Evolutionary conservation across 2,113 vertebrate genomes (phyloP).

Genomic region (Chaenocephalus aceratus): DNA sequence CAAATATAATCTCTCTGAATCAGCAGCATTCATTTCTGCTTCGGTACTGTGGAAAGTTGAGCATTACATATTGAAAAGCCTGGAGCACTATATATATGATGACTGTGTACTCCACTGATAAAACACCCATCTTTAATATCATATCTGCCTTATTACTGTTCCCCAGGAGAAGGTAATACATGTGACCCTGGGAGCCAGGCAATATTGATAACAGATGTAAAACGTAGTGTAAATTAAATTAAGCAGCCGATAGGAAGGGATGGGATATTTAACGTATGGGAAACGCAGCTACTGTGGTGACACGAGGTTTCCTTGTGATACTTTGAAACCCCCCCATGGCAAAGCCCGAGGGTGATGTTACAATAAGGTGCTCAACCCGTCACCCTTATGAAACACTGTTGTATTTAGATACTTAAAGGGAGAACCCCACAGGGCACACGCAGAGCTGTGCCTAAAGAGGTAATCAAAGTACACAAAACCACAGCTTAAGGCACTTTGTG

Average conservation of each 20-base stretch:
- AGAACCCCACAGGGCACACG: conserved; percentile 5
- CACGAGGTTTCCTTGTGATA: not conserved
- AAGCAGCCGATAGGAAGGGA: not conserved
- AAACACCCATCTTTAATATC: conserved; percentile 15
- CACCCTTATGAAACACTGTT: conserved; percentile 39
- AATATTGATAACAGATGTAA: conserved; percentile 32
- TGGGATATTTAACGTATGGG: not conserved
- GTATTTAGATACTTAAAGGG: conserved; percentile 13
- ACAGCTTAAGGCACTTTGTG: not conserved
- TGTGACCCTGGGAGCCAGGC: not conserved
- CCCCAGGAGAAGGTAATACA: conserved; percentile 10
- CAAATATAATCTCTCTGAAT: conserved; percentile 41
- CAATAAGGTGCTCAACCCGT: conserved; percentile 8
- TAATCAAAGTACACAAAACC: conserved; percentile 21
- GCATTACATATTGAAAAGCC: conserved; percentile 35
- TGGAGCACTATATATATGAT: conserved; percentile 11
- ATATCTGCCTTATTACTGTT: conserved; percentile 28
- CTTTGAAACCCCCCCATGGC: conserved; percentile 3
- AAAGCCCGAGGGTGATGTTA: conserved; percentile 43
- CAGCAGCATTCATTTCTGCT: conserved; percentile 52
- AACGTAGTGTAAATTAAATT: conserved; percentile 3
- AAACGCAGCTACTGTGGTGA: not conserved
- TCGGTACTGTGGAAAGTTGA: conserved; percentile 41
- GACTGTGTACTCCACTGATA: conserved; percentile 16
- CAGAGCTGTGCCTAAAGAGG: not conserved